phyloP scores from a whole-genome alignment of 2,797 vertebrate species.

The Halcyon chelicuti region DNA sequence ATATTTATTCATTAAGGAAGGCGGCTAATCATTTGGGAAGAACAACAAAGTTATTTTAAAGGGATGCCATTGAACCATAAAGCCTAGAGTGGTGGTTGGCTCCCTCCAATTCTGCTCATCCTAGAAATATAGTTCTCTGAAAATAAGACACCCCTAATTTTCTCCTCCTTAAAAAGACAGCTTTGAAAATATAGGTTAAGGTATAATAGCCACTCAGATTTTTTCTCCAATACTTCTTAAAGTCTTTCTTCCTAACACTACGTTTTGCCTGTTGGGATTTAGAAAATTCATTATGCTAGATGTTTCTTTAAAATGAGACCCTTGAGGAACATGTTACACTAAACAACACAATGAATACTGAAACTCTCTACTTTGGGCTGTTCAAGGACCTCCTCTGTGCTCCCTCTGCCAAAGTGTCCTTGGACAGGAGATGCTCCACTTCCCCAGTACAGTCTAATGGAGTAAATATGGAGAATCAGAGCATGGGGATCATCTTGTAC shows the following conservation, averaged over 20 bases:
- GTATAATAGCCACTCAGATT: not conserved
- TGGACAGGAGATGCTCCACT: not conserved
- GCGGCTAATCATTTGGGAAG: not conserved
- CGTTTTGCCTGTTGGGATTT: not conserved
- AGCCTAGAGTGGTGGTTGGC: not conserved
- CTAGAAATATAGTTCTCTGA: not conserved
- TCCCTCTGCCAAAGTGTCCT: not conserved
- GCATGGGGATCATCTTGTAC: fast-evolving
- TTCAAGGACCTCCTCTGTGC: not conserved
- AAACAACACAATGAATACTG: not conserved
- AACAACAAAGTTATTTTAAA: not conserved
- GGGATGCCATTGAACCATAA: not conserved
- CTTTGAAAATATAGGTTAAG: not conserved
- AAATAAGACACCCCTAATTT: not conserved
- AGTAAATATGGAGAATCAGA: not conserved
- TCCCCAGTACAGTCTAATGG: not conserved
- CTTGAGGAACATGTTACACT: not conserved
- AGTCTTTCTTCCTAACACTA: not conserved
- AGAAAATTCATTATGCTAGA: not conserved
- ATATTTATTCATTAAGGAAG: not conserved
- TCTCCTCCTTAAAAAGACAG: not conserved
- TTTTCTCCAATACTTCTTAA: not conserved
- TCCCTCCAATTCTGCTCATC: not conserved
- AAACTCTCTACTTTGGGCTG: not conserved
- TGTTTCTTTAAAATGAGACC: not conserved